Evolutionary conservation across 2,888 invertebrate genomes (phyloP).

Genomic region (Oscheius sp.): DNA sequence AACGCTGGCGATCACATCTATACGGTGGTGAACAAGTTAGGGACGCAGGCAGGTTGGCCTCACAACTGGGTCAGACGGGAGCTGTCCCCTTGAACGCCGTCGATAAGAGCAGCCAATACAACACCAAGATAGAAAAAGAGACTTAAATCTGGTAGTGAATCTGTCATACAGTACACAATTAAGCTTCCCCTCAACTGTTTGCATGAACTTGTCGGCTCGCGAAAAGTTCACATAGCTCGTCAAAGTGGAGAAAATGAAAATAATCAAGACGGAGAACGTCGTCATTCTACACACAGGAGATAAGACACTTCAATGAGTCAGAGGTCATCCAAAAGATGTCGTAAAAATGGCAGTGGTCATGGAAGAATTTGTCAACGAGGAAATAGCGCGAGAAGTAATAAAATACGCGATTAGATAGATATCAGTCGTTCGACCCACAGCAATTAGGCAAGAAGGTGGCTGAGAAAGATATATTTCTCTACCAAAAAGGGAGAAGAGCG

Average conservation of each 20-base stretch:
- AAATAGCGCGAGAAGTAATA: too few relatives aligned
- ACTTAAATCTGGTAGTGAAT: neutral
- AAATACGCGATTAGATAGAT: neutral
- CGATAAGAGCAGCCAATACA: too few relatives aligned
- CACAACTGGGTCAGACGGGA: constrained; percentile 3
- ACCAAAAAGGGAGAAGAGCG: too few relatives aligned
- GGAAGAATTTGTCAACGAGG: too few relatives aligned
- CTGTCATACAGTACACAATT: neutral
- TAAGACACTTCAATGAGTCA: too few relatives aligned
- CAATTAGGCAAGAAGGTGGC: neutral
- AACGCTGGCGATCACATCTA: neutral
- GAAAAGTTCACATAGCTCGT: neutral
- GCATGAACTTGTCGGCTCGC: constrained; percentile 9
- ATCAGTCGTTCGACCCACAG: neutral
- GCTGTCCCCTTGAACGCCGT: neutral
- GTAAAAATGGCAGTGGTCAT: too few relatives aligned
- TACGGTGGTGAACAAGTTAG: constrained; percentile 6
- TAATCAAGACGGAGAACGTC: neutral
- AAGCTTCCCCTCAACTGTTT: constrained; percentile 8
- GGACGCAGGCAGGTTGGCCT: constrained; percentile 6
- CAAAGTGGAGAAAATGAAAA: neutral
- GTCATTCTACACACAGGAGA: neutral
- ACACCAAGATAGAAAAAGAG: too few relatives aligned
- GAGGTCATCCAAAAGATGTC: too few relatives aligned
- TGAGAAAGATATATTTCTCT: too few relatives aligned